Base-by-base conservation (phyloP, 2,888 invertebrate genomes). In the Parnassius apollo region DNA sequence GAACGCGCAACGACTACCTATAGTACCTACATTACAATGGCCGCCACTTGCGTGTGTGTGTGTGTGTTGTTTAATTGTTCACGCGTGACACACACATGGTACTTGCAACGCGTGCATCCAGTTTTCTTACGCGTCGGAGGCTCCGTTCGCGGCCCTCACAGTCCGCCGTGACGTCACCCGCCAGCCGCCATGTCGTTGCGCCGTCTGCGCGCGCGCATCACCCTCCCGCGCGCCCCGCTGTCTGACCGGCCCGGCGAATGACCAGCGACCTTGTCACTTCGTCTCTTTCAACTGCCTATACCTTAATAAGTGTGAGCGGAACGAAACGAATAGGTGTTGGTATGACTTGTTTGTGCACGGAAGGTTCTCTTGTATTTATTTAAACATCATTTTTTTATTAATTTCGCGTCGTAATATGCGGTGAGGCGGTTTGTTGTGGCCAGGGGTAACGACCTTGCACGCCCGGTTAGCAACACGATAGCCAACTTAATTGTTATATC, bases 181-280 rank as follows among this genome's bases (percentile, higher is more conserved):
- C 66, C 79, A 78, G 69, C 71, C 79, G 42, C 53, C 53, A 83
- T 84, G 83, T 82, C 83, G 81, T 82, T 84, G 83, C 82, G 83
- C 81, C 80, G 88, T 86, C 88, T 86, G 86, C 88, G 86, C 82
- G 77, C 77, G 85, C 85, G 83, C 85, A 75, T 71, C 61, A 73
- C 66, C 65, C 65, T 65, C 72, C 78, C 81, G 75, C 78, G 78
- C 82, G 83, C 77, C 80, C 79, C 75, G 81, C 69, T 81, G 88
- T 88, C 88, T 88, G 88, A 81, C 86, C 86, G 82, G 86, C 35
- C 86, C 82, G 86, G 84, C 84, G 88, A 85, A 82, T 88, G 88
- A 88, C 87, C 87, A 83, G 86, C 88, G 90, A 91, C 91, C 91
- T 91, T 91, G 91, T 88, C 80, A 78, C 74, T 75, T 79, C 69